Percentiles rank a stretch among this genome's conserved stretches.
Conservation (phyloP, 2,888 invertebrate species). For the Argyresthia goedartella region DNA sequence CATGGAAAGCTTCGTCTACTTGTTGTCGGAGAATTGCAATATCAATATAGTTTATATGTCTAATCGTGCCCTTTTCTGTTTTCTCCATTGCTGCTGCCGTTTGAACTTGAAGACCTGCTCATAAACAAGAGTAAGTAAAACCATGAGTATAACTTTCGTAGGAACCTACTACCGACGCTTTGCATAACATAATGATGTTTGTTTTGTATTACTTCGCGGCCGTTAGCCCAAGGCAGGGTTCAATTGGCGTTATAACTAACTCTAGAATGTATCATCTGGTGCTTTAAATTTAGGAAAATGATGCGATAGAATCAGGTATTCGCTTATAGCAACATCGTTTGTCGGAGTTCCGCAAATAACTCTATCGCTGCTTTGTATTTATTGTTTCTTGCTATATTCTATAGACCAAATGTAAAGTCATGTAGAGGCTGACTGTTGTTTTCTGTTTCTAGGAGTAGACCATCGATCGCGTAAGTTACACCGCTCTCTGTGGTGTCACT, state of each 20-base stretch:
- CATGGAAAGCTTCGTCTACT: slow-evolving; percentile 27
- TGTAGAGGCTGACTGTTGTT: slow-evolving; percentile 68
- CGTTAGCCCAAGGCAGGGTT: neutral
- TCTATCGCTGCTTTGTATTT: slow-evolving; percentile 2
- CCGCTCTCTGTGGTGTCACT: slow-evolving; percentile 70
- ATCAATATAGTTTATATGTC: slow-evolving; percentile 16
- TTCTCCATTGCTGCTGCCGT: slow-evolving; percentile 44
- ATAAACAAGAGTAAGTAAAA: slow-evolving; percentile 76
- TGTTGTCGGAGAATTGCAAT: slow-evolving; percentile 15
- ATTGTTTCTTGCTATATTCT: slow-evolving; percentile 2
- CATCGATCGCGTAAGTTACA: slow-evolving; percentile 71
- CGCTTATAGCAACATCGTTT: slow-evolving; percentile 1
- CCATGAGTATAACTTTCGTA: slow-evolving; percentile 15
- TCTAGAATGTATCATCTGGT: neutral
- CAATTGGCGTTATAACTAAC: neutral
- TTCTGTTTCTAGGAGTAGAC: slow-evolving; percentile 73
- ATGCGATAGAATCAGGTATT: neutral
- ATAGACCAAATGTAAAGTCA: slow-evolving; percentile 8
- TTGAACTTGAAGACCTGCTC: slow-evolving; percentile 73
- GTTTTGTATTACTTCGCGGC: too few species aligned
- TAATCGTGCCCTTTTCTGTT: slow-evolving; percentile 48
- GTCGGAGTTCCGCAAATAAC: neutral
- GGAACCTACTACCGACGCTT: slow-evolving; percentile 36
- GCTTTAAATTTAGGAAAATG: neutral
- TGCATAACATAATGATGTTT: slow-evolving; percentile 35